Evolutionary conservation across 2,113 vertebrate species (phyloP).

Genomic region (Haemorhous mexicanus): DNA sequence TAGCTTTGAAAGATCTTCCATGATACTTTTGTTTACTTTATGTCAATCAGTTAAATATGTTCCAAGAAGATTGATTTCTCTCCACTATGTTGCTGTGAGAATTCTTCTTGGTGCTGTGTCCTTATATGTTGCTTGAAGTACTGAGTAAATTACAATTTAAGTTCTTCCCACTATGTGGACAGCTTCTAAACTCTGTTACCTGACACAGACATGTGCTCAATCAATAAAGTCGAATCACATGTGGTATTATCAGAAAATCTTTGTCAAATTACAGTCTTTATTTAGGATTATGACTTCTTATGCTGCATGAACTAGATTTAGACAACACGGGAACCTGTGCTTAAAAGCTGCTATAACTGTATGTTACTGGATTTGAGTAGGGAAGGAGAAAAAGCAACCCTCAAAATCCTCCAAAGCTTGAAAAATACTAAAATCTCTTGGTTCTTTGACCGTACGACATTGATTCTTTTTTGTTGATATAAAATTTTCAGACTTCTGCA

Average conservation of each 20-base stretch:
- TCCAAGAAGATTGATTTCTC: not conserved
- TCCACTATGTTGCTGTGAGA: not conserved
- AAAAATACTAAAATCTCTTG: not conserved
- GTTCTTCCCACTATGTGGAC: not conserved
- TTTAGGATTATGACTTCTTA: not conserved
- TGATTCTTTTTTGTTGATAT: not conserved
- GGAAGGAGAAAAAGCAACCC: not conserved
- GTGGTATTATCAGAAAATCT: not conserved
- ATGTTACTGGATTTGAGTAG: not conserved
- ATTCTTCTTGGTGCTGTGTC: not conserved
- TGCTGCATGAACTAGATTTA: not conserved
- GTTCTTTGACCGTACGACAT: not conserved
- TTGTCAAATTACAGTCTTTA: not conserved
- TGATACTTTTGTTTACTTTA: not conserved
- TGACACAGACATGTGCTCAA: not conserved
- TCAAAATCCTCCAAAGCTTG: not conserved
- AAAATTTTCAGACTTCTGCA: not conserved
- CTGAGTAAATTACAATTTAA: not conserved
- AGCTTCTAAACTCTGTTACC: not conserved
- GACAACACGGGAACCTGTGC: not conserved
- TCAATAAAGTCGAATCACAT: not conserved
- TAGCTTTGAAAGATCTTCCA: not conserved
- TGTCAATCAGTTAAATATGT: not conserved
- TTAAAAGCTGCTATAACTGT: not conserved
- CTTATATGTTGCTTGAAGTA: not conserved